Evolutionary conservation across 2,113 vertebrate species (phyloP).

Genomic region (Motacilla tschutschensis): DNA sequence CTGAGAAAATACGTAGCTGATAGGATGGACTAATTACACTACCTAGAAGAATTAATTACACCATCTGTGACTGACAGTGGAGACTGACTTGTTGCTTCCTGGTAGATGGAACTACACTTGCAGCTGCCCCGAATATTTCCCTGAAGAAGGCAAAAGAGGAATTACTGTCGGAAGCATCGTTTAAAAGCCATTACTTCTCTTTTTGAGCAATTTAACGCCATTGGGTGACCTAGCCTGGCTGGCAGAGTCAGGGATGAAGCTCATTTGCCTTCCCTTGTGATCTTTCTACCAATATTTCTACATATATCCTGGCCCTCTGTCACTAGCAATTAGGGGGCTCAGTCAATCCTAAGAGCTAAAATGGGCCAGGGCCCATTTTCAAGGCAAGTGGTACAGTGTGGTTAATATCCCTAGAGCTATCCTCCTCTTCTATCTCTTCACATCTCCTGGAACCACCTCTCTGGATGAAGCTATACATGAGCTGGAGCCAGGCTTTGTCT

Average conservation of each 20-base stretch:
- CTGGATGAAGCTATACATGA: not conserved
- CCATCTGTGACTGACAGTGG: constrained; percentile 68
- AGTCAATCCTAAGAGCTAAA: not conserved
- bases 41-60: constrained; percentile 72
- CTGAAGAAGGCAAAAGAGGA: constrained; percentile 17
- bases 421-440: not conserved
- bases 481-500: not conserved
- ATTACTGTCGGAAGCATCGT: not conserved
- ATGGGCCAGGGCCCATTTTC: not conserved
- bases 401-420: not conserved
- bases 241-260: not conserved
- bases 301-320: not conserved
- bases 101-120: constrained; percentile 56
- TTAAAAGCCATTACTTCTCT: constrained; percentile 37
- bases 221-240: constrained; percentile 3
- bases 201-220: constrained; percentile 36
- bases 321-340: not conserved
- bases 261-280: not conserved
- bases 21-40: constrained; percentile 63
- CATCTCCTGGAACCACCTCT: not conserved
- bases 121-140: constrained; percentile 40
- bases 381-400: not conserved
- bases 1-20: constrained; percentile 66
- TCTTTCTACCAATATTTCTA: not conserved
- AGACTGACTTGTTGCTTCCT: constrained; percentile 58